Base-by-base conservation (phyloP, 2,113 vertebrate species). In the Hippocampus zosterae region DNA sequence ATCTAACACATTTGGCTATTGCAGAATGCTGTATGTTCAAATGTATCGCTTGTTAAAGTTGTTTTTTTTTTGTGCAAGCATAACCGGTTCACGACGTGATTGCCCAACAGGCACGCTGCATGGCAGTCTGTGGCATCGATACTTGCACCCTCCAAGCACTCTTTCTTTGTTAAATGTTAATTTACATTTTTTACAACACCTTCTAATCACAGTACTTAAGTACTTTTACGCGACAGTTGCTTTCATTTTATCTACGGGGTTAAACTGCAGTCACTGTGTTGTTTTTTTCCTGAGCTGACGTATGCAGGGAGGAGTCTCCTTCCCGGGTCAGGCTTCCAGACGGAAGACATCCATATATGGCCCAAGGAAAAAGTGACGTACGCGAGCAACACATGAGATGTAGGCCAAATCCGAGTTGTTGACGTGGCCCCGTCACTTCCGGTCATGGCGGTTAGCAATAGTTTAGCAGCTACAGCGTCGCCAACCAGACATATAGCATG, bases 261-360 rank as follows among this genome's bases (percentile, higher is more conserved):
- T 37, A 61, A 40, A 33, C 59, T 21, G 27, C 15, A 19, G 59
- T 61, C 55, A 57, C 3, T 21, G 57, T 61, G 9, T 21, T 29
- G n/a, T 21, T 63, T 63, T 63, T 41, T 41, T n/a, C n/a, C 12
- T 21, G 21, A 10, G 18, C 21, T 42, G 21, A 64, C 37, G 8
- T 21, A 8, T 3, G 18, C 21, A 5, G 37, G 37, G 23, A 46
- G 42, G 61, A 64, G 37, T 40, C 33, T 23, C 61, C 21, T 11
- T 71, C 52, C 29, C 40, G 16, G 70, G 55, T 64, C 77, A 55
- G 65, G 69, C 46, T 68, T 67, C 76, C 11, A 61, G 76, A 78
- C 76, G 95, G 96, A 96, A 87, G 60, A 61, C 23, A 41, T 18
- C 95, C 95, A 95, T 86, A 96, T 94, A 93, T 94, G 95, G 95